Conservation (phyloP, 1,140 invertebrate species). For the Drosophila repleta region DNA sequence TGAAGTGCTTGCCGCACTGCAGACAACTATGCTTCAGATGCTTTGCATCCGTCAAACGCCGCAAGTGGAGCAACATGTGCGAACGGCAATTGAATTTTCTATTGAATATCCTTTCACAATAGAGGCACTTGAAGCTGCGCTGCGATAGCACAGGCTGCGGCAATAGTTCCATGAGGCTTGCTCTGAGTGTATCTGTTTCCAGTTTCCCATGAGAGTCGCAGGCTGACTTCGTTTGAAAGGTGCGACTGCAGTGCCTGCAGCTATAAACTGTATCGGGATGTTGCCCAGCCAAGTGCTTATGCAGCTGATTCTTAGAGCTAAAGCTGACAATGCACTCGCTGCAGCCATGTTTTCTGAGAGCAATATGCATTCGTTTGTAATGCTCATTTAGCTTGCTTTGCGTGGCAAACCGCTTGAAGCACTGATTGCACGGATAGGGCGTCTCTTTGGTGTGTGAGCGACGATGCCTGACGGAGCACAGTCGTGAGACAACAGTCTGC, state of each 20-base stretch:
- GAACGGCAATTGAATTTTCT: slow-evolving; percentile 36
- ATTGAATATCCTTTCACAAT: slow-evolving; percentile 16
- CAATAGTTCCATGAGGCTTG: background rate
- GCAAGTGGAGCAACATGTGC: slow-evolving; percentile 32
- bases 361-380: slow-evolving; percentile 6
- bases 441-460: slow-evolving; percentile 43
- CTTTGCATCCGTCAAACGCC: background rate
- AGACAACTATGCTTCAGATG: background rate
- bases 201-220: background rate
- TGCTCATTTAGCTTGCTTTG: slow-evolving; percentile 33
- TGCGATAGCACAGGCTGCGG: background rate
- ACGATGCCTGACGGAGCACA: slow-evolving; percentile 26
- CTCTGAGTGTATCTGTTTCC: background rate
- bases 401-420: slow-evolving; percentile 18
- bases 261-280: background rate
- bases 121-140: slow-evolving; percentile 32
- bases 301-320: background rate
- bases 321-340: background rate
- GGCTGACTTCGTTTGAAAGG: background rate
- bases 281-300: background rate
- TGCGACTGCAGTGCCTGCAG: background rate
- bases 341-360: background rate
- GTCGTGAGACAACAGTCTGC: no score
- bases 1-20: slow-evolving; percentile 30
- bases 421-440: slow-evolving; percentile 28